Evolutionary conservation across 2,888 invertebrate species (phyloP).

Genomic region (Caenorhabditis sp.): DNA sequence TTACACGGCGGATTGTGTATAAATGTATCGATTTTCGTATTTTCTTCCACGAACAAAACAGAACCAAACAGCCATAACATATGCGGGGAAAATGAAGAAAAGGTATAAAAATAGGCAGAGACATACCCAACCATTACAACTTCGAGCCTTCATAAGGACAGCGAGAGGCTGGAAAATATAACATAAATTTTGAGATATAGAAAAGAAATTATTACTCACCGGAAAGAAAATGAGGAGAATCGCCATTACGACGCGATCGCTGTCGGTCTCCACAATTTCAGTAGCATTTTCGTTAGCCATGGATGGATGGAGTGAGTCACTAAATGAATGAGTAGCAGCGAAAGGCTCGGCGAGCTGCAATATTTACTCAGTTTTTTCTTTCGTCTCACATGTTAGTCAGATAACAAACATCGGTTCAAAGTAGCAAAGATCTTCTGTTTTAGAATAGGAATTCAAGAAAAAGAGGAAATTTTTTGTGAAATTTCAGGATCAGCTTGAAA

Average conservation of each 20-base stretch:
- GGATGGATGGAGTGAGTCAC: not conserved
- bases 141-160: constrained; percentile 33
- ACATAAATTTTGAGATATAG: too few species aligned
- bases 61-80: constrained; percentile 30
- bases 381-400: not conserved
- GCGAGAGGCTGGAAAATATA: constrained; percentile 31
- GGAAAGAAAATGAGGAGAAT: constrained; percentile 33
- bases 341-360: not conserved
- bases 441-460: not conserved
- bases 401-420: not conserved
- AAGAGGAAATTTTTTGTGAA: not conserved
- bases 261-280: constrained; percentile 36
- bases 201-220: constrained; percentile 12
- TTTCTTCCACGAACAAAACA: constrained; percentile 38
- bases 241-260: constrained; percentile 34
- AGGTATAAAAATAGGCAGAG: constrained; percentile 25
- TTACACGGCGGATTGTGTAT: not conserved
- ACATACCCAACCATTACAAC: constrained; percentile 18
- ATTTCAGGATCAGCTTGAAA: too few species aligned
- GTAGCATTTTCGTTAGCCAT: constrained; percentile 19
- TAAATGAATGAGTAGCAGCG: not conserved
- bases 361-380: not conserved
- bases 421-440: not conserved
- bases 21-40: constrained; percentile 24
- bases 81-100: constrained; percentile 28